phyloP scores from a whole-genome alignment of 2,797 vertebrate genomes.

The Lacerta bilineata region DNA sequence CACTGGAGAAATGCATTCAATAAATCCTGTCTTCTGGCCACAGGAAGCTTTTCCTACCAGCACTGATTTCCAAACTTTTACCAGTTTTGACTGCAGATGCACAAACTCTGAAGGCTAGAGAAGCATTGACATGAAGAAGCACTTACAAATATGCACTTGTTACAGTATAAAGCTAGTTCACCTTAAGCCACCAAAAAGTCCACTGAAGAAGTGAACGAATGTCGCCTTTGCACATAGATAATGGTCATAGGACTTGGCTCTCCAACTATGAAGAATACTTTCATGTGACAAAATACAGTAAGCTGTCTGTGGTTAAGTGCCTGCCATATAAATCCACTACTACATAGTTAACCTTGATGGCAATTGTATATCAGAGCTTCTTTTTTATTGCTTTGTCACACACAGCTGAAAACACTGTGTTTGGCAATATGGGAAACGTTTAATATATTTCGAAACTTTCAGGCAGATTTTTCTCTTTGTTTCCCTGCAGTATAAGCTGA shows the following conservation, averaged over 20 bases:
- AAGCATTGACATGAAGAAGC: neutral
- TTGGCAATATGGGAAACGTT: constrained; percentile 27
- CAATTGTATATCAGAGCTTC: constrained; percentile 11
- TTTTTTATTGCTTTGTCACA: neutral
- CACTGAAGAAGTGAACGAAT: neutral
- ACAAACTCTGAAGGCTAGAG: neutral
- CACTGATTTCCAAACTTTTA: neutral
- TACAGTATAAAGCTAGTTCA: neutral
- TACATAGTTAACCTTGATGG: accelerated
- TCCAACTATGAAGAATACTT: neutral
- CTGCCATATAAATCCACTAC: neutral
- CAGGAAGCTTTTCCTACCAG: neutral
- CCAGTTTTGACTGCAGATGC: neutral
- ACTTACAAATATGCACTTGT: neutral
- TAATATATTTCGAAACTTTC: constrained; percentile 27
- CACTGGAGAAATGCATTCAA: neutral
- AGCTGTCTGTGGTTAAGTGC: neutral
- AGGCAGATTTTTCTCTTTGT: constrained; percentile 26
- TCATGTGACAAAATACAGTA: neutral
- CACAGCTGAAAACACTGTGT: neutral
- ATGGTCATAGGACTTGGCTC: neutral
- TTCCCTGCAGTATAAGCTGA: constrained; percentile 37
- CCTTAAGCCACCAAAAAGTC: neutral
- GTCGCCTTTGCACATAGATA: neutral
- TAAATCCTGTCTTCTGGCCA: neutral